Base-by-base conservation (phyloP, 2,888 invertebrate genomes). In the Slavum lentiscoides region DNA sequence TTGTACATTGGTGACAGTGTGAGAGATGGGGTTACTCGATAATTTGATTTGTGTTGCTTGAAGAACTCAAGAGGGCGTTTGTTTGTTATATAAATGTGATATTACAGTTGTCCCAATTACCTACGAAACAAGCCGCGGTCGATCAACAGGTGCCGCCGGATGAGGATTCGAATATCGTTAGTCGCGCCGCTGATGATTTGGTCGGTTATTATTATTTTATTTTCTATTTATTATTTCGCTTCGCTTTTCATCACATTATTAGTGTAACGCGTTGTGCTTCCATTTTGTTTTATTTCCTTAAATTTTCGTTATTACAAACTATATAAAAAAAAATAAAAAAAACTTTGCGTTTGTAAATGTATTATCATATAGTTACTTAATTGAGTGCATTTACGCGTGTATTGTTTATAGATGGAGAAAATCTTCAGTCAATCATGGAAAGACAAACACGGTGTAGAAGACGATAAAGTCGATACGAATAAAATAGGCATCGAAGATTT, bases 361-460 rank as follows among this genome's bases (percentile, higher is more conserved):
- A 30, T 30, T 30, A 30, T 30, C 4, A 30, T 30, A 11, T 43
- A 2, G 43, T 21, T 4, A 4, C 37, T n/a, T 23, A 23, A 74
- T 5, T 15, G 5, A 30, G 4, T 30, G 30, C 2, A 30, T 30
- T 30, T 2, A 30, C 37, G 0, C 17, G 23, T 17, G 13, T 15
- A 0, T 61, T 61, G 3, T 67, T 53, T 17, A 21, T 83, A 96
- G 96, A 93, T 96, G 93, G 95, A 96, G 88, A 94, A 94, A 87
- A 94, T 96, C 87, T 95, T 95, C 87, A 95, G 95, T 86, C 93
- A 92, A 86, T 94, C 94, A 72, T 95, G 94, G 94, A 91, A 92
- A 85, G 94, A 93, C 84, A 94, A 94, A 86, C 90, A 93, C 68
- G 94, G 94, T 0, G 87, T 92, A 83, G 85, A 85, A 21, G 88